phyloP scores from a whole-genome alignment of 2,888 invertebrate species.

The Halictus ligatus region DNA sequence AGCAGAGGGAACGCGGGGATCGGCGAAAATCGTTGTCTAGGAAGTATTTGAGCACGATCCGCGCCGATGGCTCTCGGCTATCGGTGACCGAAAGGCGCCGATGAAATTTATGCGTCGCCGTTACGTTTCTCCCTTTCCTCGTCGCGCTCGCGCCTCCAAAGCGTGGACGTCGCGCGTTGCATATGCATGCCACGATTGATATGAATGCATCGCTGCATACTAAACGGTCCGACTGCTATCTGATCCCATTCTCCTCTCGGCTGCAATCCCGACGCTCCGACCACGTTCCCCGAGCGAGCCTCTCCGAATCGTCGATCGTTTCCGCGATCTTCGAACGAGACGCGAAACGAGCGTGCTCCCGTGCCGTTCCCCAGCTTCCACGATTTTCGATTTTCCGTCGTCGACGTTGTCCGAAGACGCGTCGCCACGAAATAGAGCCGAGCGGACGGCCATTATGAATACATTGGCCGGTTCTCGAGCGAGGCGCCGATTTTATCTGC shows the following conservation, averaged over 20 bases:
- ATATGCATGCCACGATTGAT: conserved; percentile 83
- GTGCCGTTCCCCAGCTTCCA: not conserved
- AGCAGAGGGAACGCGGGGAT: not conserved
- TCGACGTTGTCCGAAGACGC: conserved; percentile 7
- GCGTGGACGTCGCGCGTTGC: conserved; percentile 71
- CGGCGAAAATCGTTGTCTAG: not conserved
- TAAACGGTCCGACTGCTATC: conserved; percentile 79
- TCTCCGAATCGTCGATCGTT: conserved; percentile 10
- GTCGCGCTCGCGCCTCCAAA: conserved; percentile 54
- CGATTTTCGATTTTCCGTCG: not conserved
- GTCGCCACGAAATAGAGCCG: conserved; percentile 58
- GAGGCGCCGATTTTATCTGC: conserved; percentile 79
- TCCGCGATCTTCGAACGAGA: not conserved
- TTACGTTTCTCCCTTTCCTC: conserved; percentile 62
- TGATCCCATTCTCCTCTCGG: conserved; percentile 79
- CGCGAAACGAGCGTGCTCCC: not conserved
- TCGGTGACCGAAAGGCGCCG: conserved; percentile 67
- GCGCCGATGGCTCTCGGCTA: conserved; percentile 15
- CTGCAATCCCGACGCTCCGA: conserved; percentile 40
- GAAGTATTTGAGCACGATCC: not conserved
- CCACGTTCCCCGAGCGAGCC: conserved; percentile 66
- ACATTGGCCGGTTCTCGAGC: conserved; percentile 74
- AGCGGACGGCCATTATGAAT: conserved; percentile 79
- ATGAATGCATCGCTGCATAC: conserved; percentile 83
- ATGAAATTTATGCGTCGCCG: conserved; percentile 79